Conservation (phyloP, 2,888 invertebrate species). For the Sinodicranocentrus sp. region DNA sequence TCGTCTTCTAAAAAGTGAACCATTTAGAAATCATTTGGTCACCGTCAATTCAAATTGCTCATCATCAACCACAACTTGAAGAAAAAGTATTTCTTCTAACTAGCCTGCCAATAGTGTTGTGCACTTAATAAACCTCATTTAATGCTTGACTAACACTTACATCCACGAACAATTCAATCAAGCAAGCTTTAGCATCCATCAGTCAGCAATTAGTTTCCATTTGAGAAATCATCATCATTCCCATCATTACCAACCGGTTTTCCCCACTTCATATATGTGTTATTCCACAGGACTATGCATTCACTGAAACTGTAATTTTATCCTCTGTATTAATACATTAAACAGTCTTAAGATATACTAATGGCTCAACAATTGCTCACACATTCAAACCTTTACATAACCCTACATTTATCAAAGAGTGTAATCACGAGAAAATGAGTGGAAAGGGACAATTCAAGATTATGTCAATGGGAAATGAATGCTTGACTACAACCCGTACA, state of each 20-base stretch:
- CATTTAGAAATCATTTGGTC: too few relatives aligned
- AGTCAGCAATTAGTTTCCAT: constrained; percentile 73
- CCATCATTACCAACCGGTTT: constrained; percentile 73
- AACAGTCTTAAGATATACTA: background rate
- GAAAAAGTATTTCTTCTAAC: too few relatives aligned
- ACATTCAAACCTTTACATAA: constrained; percentile 13
- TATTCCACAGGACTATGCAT: background rate
- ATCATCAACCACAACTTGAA: too few relatives aligned
- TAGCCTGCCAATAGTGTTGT: too few relatives aligned
- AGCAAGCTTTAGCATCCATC: background rate
- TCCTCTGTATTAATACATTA: background rate
- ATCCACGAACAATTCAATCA: background rate
- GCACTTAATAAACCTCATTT: too few relatives aligned
- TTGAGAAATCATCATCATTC: constrained; percentile 43
- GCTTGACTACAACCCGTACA: background rate
- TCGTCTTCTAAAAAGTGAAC: too few relatives aligned
- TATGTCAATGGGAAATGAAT: constrained; percentile 45
- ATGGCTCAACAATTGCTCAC: constrained; percentile 11
- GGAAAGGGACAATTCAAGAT: constrained; percentile 29
- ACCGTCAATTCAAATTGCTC: too few relatives aligned
- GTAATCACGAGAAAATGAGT: constrained; percentile 37
- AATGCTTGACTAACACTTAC: background rate
- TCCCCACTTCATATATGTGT: background rate
- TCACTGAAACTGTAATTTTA: constrained; percentile 1
- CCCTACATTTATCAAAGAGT: background rate